Conservation (phyloP, 53 echinoderm and acorn worm species). For the Holothuria scabra region DNA sequence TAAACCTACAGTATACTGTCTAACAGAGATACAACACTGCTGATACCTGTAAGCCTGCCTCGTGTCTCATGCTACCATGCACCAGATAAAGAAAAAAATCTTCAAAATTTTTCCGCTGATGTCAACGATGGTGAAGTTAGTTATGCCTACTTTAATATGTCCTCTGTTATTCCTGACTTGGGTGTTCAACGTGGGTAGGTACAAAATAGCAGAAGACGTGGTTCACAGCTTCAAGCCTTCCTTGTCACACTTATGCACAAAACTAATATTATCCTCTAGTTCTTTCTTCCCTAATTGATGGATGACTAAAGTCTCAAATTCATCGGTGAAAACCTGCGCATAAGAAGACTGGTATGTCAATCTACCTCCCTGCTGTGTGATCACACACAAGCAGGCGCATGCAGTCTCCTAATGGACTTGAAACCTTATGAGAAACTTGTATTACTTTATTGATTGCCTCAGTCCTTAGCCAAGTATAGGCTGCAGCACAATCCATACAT, state of each 20-base stretch:
- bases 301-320: constrained; percentile 32
- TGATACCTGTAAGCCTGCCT: constrained; percentile 67
- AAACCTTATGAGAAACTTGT: constrained; percentile 36
- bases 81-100: background rate
- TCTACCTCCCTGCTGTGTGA: background rate
- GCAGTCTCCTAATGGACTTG: constrained; percentile 33
- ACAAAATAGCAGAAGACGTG: too few relatives aligned
- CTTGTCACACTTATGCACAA: constrained; percentile 32
- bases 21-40: background rate
- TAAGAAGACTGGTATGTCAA: background rate
- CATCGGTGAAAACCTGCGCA: background rate
- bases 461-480: constrained; percentile 31
- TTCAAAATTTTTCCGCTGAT: background rate
- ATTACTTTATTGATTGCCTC: constrained; percentile 40
- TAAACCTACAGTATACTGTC: too few relatives aligned
- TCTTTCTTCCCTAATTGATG: background rate
- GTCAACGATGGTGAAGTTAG: too few relatives aligned
- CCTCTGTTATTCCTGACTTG: too few relatives aligned
- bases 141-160: too few relatives aligned
- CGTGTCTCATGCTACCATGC: constrained; percentile 70
- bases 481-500: constrained; percentile 34
- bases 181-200: too few relatives aligned
- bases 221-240: constrained; percentile 18
- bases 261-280: constrained; percentile 15
- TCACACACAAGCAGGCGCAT: background rate